Conservation (phyloP, 2,797 vertebrate genomes). For the Artibeus lituratus region DNA sequence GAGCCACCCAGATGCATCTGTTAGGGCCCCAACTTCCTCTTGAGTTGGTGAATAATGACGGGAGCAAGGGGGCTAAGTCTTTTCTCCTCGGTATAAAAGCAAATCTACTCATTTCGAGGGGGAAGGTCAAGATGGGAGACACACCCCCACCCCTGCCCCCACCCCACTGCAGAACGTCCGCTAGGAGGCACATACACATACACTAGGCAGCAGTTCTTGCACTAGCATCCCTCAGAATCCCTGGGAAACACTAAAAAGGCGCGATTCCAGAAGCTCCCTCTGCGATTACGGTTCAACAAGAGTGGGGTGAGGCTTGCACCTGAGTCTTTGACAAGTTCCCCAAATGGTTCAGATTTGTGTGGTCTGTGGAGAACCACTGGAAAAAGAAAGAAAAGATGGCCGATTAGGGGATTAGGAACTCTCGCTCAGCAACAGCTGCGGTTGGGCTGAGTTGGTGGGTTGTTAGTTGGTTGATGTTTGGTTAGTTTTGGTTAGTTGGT, state of each 20-base stretch:
- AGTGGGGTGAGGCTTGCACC: neutral
- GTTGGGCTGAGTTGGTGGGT: too few relatives aligned
- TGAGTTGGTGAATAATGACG: neutral
- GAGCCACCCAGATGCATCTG: neutral
- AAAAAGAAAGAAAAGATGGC: neutral
- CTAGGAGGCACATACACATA: too few relatives aligned
- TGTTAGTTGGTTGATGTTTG: too few relatives aligned
- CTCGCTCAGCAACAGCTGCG: neutral
- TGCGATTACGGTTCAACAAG: neutral
- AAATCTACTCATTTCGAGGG: neutral
- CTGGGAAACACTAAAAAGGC: neutral
- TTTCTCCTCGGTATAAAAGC: neutral
- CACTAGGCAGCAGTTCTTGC: accelerated
- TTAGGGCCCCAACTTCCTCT: neutral
- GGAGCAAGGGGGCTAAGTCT: neutral
- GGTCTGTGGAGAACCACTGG: neutral
- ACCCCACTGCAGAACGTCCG: too few relatives aligned
- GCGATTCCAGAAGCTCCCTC: neutral
- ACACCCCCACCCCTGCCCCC: too few relatives aligned
- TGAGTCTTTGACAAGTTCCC: neutral
- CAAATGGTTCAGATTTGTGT: neutral
- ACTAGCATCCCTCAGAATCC: neutral
- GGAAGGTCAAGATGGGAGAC: neutral
- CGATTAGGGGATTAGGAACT: too few relatives aligned
- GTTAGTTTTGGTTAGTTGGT: neutral